Evolutionary conservation across 2,888 invertebrate species (phyloP), one percentile per base, ranked within the genome.

Genomic region (Xanthia icteritia): DNA sequence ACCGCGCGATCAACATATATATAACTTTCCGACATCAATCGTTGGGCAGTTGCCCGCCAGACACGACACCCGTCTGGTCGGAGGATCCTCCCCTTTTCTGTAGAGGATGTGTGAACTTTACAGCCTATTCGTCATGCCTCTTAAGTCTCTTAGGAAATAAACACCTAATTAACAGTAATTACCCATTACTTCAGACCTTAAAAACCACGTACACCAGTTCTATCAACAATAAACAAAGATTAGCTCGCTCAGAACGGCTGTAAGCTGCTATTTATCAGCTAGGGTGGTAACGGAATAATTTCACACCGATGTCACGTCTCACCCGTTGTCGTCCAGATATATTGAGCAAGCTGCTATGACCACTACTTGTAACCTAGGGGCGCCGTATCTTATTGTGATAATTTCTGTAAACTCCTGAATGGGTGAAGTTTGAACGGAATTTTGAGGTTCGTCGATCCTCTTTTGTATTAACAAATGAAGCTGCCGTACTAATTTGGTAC

Each of bases 261-360:
- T 85, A 78, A 76, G 77, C 79, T 56, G 76, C 75, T 83, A 81
- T 85, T 83, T 81, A 87, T 79, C 81, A 76, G 81, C 65, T 73
- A 5, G n/a, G 8, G 5, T 75, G 65, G 74, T 83, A 82, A 83
- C 76, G 73, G 79, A 89, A 89, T 88, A 85, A 91, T 90, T 90
- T 88, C 88, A 88, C 81, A 79, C 78, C 77, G 77, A 73, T 73
- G 85, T 90, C 90, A 90, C 89, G 89, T 58, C 78, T 68, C 73
- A 69, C 77, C 80, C 81, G 76, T 88, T 89, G 88, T 89, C 87
- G 80, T 82, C 79, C 84, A 83, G 83, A 90, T 89, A 89, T 90
- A 91, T 91, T 89, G 86, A 85, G 78, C 68, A n/a, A 72, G 64
- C 39, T 67, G 39, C 63, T 72, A 27, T 84, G 42, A 63, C 73